Percentiles rank a stretch among this genome's conserved stretches.
Evolutionary conservation across 2,113 vertebrate genomes (phyloP).

Genomic region (Xyliphius kryptos): DNA sequence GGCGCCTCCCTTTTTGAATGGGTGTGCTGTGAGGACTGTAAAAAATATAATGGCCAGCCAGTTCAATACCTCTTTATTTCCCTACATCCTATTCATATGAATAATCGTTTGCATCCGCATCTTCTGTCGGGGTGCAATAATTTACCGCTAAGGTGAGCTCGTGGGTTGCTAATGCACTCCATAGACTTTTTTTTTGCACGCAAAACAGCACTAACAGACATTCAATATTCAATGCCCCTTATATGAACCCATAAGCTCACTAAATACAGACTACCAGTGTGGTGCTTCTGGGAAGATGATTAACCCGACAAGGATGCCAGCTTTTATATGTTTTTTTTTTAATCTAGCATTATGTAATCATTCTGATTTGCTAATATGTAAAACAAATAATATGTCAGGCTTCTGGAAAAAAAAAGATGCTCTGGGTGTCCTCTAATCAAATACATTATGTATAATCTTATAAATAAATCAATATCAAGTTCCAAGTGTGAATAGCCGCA

Average conservation of each 20-base stretch:
- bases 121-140: too few species aligned
- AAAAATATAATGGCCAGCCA: conserved; percentile 9
- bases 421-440: neutral
- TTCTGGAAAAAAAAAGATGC: too few species aligned
- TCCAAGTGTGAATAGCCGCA: neutral
- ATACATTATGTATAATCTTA: neutral
- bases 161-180: too few species aligned
- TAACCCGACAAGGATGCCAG: too few species aligned
- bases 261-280: conserved; percentile 10
- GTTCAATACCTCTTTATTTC: conserved; percentile 27
- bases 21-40: conserved; percentile 20
- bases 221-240: conserved; percentile 20
- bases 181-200: neutral
- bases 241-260: conserved; percentile 24
- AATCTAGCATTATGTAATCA: too few species aligned
- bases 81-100: too few species aligned
- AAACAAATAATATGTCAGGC: too few species aligned
- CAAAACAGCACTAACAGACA: conserved; percentile 11
- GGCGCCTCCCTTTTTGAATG: conserved; percentile 26
- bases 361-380: too few species aligned
- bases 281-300: conserved; percentile 52
- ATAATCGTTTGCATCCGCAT: too few species aligned
- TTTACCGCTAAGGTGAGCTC: too few species aligned
- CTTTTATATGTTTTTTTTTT: too few species aligned
- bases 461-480: conserved; percentile 4